Evolutionary conservation across 2,797 vertebrate species (phyloP).

Genomic region (Halcyon smyrnensis): DNA sequence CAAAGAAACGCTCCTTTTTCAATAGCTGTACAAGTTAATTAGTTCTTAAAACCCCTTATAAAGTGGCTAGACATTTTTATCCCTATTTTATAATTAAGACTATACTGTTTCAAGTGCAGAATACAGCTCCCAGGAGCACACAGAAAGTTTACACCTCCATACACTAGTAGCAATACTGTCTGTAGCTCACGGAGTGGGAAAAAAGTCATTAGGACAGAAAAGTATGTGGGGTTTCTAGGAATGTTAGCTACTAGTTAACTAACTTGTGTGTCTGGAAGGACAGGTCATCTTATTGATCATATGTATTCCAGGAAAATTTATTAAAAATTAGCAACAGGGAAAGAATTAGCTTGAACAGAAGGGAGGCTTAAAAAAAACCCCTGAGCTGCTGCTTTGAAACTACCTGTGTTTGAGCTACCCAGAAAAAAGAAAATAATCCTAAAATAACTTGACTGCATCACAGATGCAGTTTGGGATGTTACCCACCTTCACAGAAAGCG

Average conservation of each 20-base stretch:
- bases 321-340: background rate
- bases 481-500: background rate
- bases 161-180: background rate
- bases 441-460: background rate
- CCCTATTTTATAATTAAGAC: background rate
- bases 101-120: background rate
- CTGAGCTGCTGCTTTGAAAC: background rate
- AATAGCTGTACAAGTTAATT: background rate
- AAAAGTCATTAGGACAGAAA: background rate
- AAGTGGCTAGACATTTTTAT: slow-evolving; percentile 45
- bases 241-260: background rate
- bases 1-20: background rate
- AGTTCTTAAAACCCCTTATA: background rate
- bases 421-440: background rate
- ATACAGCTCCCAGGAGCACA: background rate
- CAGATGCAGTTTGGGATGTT: background rate
- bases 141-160: background rate
- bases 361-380: background rate
- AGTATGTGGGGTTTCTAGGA: background rate
- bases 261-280: background rate
- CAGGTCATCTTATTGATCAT: background rate
- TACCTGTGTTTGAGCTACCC: background rate
- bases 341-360: background rate
- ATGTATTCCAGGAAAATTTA: background rate
- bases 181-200: background rate